A percentile compares a stretch with the other conserved stretches of the same genome.
Evolutionary conservation across 2,797 vertebrate genomes (phyloP).

Genomic region (Aphelocoma californica): DNA sequence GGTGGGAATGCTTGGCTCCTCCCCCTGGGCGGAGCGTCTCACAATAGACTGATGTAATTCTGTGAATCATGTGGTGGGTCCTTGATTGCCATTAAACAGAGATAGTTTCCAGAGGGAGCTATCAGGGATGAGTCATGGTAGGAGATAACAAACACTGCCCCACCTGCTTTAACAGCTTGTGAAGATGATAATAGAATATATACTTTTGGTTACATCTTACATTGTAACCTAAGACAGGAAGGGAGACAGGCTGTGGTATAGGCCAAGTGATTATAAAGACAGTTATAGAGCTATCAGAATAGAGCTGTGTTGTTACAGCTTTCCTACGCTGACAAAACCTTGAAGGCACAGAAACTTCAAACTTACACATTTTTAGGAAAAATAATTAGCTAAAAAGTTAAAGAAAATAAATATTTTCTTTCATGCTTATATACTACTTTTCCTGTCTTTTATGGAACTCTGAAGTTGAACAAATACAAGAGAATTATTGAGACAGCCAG

Average conservation of each 20-base stretch:
- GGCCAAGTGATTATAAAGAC: not conserved
- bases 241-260: not conserved
- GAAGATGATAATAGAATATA: too few relatives aligned
- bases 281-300: not conserved
- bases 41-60: too few relatives aligned
- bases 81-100: too few relatives aligned
- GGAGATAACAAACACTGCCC: too few relatives aligned
- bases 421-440: not conserved
- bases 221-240: not conserved
- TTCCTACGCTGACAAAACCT: not conserved
- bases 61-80: too few relatives aligned
- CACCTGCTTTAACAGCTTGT: too few relatives aligned
- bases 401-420: not conserved
- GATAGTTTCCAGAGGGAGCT: too few relatives aligned
- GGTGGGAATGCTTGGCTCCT: too few relatives aligned
- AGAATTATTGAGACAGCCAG: not conserved
- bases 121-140: too few relatives aligned
- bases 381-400: not conserved
- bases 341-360: not conserved
- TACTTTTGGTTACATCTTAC: too few relatives aligned
- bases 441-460: not conserved
- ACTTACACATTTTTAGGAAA: not conserved
- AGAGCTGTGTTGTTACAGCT: not conserved
- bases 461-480: not conserved
- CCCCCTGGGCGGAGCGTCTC: too few relatives aligned